These are phyloP conservation scores for Sebastes iracundus DNA, from an alignment of 2,797 vertebrate genomes.

Conservation along the genomic window DNA sequence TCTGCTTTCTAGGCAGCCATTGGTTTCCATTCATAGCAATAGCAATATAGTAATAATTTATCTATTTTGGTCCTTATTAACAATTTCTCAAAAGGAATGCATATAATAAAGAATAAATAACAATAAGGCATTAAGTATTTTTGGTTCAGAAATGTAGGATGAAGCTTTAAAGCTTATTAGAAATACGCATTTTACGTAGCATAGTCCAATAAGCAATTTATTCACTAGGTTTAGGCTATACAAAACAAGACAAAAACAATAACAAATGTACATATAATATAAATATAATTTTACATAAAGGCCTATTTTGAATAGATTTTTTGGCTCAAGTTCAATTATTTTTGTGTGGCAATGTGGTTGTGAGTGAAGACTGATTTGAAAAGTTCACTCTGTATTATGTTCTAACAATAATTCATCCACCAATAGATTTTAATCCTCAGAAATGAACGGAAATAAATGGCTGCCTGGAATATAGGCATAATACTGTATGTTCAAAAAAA, in stretches of 20 bases:
- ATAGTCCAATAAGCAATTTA: too few relatives aligned
- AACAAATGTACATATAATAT: too few relatives aligned
- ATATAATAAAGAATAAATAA: too few relatives aligned
- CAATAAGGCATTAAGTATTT: too few relatives aligned
- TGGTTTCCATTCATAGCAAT: not conserved
- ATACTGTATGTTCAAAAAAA: not conserved
- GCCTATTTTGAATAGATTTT: not conserved
- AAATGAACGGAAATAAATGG: not conserved
- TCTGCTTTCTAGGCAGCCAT: not conserved
- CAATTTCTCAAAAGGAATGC: too few relatives aligned
- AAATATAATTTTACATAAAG: not conserved
- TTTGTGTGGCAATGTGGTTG: not conserved
- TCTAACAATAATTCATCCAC: not conserved
- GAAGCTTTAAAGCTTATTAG: too few relatives aligned
- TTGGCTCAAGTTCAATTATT: not conserved
- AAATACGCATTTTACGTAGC: too few relatives aligned
- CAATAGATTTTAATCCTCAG: not conserved
- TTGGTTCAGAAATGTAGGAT: too few relatives aligned
- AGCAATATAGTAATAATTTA: too few relatives aligned
- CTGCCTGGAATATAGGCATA: not conserved
- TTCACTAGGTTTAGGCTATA: too few relatives aligned
- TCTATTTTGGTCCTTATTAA: too few relatives aligned
- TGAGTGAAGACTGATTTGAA: not conserved
- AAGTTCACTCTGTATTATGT: not conserved
- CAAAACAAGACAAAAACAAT: too few relatives aligned